Evolutionary conservation across 2,113 vertebrate genomes (phyloP).

Genomic region (Vulpes ferrilata): DNA sequence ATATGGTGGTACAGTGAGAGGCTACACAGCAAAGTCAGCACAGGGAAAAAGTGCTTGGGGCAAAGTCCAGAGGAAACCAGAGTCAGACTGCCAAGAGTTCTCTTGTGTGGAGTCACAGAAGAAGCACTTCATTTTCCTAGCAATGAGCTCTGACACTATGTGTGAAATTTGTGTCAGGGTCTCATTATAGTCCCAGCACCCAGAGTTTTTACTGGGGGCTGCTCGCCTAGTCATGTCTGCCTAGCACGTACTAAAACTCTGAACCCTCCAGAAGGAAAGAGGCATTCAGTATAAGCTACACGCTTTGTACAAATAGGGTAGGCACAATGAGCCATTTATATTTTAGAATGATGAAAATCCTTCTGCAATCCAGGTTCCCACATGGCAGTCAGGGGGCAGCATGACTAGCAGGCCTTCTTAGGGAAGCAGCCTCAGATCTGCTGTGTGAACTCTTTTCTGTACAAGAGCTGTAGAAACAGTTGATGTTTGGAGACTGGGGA

Average conservation of each 20-base stretch:
- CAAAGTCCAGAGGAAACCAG: neutral
- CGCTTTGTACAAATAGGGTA: neutral
- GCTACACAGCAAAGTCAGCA: neutral
- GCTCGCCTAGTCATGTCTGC: neutral
- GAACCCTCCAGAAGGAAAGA: neutral
- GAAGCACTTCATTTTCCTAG: neutral
- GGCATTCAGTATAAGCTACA: neutral
- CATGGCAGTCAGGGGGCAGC: neutral
- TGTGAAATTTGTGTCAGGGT: neutral
- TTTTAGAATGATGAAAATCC: neutral
- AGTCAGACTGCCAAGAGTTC: neutral
- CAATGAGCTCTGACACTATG: no score
- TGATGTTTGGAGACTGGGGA: neutral
- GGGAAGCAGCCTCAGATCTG: neutral
- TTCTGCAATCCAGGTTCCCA: neutral
- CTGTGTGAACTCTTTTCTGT: neutral
- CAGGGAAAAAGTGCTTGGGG: neutral
- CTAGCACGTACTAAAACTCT: neutral
- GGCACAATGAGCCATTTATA: neutral
- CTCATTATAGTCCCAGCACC: neutral
- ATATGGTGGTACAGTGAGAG: neutral
- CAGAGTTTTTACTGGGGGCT: neutral
- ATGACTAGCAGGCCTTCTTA: neutral
- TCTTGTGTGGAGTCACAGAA: neutral
- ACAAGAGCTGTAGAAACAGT: neutral